Base-by-base conservation (phyloP, 2,113 vertebrate species). In the Alligator mississippiensis region DNA sequence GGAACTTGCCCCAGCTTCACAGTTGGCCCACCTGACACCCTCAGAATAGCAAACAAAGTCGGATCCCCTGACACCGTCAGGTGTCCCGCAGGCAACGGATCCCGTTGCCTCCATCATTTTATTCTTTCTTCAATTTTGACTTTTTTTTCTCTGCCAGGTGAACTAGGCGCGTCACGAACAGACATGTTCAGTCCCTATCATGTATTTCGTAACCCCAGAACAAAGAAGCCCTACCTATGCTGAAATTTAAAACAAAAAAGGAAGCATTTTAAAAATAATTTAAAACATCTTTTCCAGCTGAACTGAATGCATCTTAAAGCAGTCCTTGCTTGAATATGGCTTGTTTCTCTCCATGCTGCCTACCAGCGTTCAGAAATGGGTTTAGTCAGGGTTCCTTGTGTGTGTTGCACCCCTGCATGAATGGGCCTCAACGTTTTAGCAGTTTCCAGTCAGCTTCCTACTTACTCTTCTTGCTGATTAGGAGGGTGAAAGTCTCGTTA, bases 1-100 rank as follows among this genome's bases (percentile, higher is more conserved):
- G 58, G 1, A 2, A 0, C 2, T 3, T 13, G 0, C 1, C 3
- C 1, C 0, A 38, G 38, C 38, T 38, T 38, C 38, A 38, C 38
- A 38, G 38, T 8, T 38, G 38, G 38, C 16, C 64, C 4, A 68
- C 25, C 34, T 34, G 34, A 34, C 34, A 34, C 34, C 34, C 34
- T 34, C 34, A 34, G 34, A 34, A 34, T 34, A 34, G 34, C 34
- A 34, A 34, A 34, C 34, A 34, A 34, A 34, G 34, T 34, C 34
- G 34, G 34, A 34, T 34, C 34, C 4, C 34, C 34, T 34, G 34
- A 34, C 34, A 34, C 34, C 34, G 34, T 34, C 34, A 34, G 34
- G 34, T 34, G 34, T 34, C 34, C 34, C 34, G 34, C 34, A 34
- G 34, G 34, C 34, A 34, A 5, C 18, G 28, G 64, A 68, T 68